Percentiles rank a stretch among this genome's conserved stretches.
phyloP scores from a whole-genome alignment of 2,888 invertebrate genomes.

The Scaptomyza flava region DNA sequence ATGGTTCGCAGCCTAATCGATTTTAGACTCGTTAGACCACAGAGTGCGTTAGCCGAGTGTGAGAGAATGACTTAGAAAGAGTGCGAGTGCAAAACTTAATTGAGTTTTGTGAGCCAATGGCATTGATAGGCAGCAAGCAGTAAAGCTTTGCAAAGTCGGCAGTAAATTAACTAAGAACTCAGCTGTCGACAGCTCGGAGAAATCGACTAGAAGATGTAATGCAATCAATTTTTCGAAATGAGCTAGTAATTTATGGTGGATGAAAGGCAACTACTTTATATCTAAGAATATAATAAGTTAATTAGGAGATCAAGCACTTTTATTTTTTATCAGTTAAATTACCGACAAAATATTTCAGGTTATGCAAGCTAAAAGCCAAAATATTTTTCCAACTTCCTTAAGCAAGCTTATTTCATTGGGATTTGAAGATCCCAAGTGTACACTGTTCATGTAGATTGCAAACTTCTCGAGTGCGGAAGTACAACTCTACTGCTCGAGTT shows the following conservation, averaged over 20 bases:
- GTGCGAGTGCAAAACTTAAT: constrained; percentile 57
- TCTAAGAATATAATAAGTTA: neutral
- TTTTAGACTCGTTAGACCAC: constrained; percentile 49
- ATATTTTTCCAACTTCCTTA: neutral
- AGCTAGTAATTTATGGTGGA: neutral
- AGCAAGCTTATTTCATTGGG: constrained; percentile 14
- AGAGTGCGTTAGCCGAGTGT: constrained; percentile 26
- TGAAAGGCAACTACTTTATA: neutral
- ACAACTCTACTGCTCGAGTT: too few relatives aligned
- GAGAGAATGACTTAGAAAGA: constrained; percentile 16
- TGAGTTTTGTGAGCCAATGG: constrained; percentile 54
- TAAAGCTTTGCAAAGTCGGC: constrained; percentile 30
- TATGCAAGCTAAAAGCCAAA: neutral
- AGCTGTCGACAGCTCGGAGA: neutral
- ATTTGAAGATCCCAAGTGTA: neutral
- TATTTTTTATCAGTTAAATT: neutral
- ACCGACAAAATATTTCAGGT: neutral
- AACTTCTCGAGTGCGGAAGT: constrained; percentile 1
- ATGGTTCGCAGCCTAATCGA: constrained; percentile 65
- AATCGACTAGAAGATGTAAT: neutral
- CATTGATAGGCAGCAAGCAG: constrained; percentile 53
- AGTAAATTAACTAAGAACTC: constrained; percentile 32
- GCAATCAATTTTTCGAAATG: constrained; percentile 22
- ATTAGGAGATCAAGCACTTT: neutral
- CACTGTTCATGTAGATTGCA: neutral